Base-by-base conservation (phyloP, 2,888 invertebrate genomes). In the Phasia obesa region DNA sequence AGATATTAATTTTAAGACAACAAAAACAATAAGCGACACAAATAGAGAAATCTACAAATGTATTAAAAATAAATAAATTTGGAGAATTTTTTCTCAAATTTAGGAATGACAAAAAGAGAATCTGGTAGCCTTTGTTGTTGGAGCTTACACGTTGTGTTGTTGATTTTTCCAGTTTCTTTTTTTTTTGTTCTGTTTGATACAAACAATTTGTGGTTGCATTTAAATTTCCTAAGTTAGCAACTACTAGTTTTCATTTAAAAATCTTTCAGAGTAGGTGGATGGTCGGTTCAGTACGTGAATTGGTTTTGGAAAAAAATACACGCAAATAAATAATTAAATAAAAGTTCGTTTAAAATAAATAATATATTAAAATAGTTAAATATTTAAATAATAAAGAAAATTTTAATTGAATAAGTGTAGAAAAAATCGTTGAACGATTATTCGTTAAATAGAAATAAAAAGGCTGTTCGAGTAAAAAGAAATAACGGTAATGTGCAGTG, bases 211-310 rank as follows among this genome's bases (percentile, higher is more conserved):
- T 57, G 78, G 81, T 80, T 83, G 84, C 77, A 78, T 78, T 78
- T 60, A 17, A 62, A 74, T 79, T 79, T 83, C 49, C 76, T 49
- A 79, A 70, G 84, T 75, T 81, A 81, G 67, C 79, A 70, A 76
- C 84, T 31, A 69, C 81, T 83, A 85, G 85, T 85, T 85, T 82
- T 55, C 71, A 73, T 84, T 80, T 59, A 81, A 81, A 70, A 85
- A 84, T 80, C 78, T 69, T 44, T 44, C 65, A n/a, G 81, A 82
- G 83, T 84, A 78, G 85, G 82, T 84, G 84, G 77, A 64, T 23
- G 79, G 75, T 71, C 83, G 83, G 83, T 75, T 59, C 7, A 67
- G 21, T 11, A n/a, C 13, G 55, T 9, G 38, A 59, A 59, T 13
- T 31, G 7, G 15, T 57, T n/a, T 47, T 59, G 15, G 15, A 71